A percentile compares a stretch with the other conserved stretches of the same genome.
Conservation (phyloP, 2,888 invertebrate species). For the Caenorhabditis sinica region DNA sequence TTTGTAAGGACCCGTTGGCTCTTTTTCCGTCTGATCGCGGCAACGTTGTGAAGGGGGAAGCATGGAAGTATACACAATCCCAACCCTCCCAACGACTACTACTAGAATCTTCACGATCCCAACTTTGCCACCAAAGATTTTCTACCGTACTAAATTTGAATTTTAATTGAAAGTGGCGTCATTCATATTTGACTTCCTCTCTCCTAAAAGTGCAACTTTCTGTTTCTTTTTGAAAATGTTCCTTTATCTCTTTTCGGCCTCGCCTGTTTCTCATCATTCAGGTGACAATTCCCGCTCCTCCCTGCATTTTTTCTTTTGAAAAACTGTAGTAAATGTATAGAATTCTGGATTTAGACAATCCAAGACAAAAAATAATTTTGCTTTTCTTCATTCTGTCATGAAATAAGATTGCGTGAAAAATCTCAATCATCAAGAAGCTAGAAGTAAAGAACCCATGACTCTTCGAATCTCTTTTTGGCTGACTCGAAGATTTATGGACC, state of each 20-base stretch:
- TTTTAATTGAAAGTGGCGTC: no score
- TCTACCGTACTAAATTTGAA: no score
- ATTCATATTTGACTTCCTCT: not conserved
- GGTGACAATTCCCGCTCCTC: no score
- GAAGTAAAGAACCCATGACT: constrained; percentile 29
- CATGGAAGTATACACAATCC: no score
- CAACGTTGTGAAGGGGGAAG: constrained; percentile 96
- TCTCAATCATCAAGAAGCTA: constrained; percentile 1
- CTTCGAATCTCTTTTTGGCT: constrained; percentile 1
- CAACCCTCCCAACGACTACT: no score
- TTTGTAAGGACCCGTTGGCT: constrained; percentile 93
- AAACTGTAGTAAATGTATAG: no score
- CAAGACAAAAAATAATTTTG: no score
- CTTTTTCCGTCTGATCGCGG: constrained; percentile 96
- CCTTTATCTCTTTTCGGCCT: not conserved
- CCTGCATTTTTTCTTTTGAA: no score
- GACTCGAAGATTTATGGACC: constrained; percentile 49
- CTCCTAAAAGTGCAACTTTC: constrained; percentile 9
- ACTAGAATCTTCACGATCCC: no score
- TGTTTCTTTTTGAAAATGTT: not conserved
- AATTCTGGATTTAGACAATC: no score
- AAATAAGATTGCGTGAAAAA: constrained; percentile 23
- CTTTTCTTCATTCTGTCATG: not conserved
- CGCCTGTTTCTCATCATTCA: not conserved
- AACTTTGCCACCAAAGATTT: no score